phyloP scores from a whole-genome alignment of 2,797 vertebrate species.

The Melanotaenia nigrans region DNA sequence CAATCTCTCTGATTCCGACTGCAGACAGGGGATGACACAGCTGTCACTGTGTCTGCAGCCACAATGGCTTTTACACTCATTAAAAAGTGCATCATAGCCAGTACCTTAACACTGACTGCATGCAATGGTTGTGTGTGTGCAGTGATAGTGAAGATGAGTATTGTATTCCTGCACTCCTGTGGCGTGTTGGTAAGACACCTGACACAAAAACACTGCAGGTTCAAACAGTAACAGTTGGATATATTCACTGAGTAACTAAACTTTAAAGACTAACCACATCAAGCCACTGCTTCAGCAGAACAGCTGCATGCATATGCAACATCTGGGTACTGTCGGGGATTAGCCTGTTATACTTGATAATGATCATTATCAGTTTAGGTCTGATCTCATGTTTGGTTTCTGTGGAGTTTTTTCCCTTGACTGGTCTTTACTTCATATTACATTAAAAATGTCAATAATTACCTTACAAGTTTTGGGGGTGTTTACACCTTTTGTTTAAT shows the following conservation, averaged over 20 bases:
- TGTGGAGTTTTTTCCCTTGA: neutral
- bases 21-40: neutral
- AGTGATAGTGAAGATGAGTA: neutral
- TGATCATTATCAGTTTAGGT: neutral
- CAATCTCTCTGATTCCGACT: neutral
- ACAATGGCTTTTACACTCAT: neutral
- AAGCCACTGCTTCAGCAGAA: neutral
- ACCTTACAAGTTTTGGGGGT: no score
- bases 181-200: neutral
- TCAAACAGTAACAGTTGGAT: neutral
- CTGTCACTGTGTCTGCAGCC: slow-evolving; percentile 3
- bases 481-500: no score
- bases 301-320: neutral
- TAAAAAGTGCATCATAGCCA: slow-evolving; percentile 1
- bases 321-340: neutral
- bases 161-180: neutral
- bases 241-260: neutral
- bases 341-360: neutral
- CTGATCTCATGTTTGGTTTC: neutral
- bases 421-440: neutral
- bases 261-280: neutral
- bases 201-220: neutral
- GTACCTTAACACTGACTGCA: neutral
- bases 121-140: neutral
- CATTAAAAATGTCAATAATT: no score